Conservation (phyloP, 2,113 vertebrate species). For the Dissostichus mawsoni region DNA sequence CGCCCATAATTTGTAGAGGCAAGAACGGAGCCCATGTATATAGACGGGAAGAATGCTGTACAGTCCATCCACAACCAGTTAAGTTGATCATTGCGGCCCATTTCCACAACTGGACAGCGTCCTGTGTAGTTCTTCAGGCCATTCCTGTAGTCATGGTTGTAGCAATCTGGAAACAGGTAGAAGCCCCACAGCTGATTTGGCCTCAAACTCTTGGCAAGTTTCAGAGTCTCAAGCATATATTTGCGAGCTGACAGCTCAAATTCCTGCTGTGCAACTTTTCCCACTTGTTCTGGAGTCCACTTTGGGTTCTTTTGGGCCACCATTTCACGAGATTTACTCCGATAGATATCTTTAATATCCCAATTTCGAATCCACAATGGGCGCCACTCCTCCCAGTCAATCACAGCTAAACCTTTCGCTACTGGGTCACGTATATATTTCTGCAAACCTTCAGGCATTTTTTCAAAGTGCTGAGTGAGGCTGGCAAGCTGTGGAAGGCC, state of each 20-base stretch:
- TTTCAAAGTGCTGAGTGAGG: slow-evolving; percentile 77
- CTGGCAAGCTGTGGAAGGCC: slow-evolving; percentile 86
- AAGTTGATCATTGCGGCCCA: slow-evolving; percentile 83
- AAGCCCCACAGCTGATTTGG: slow-evolving; percentile 87
- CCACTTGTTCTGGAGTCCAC: slow-evolving; percentile 76
- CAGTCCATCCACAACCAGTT: slow-evolving; percentile 88
- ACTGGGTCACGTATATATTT: slow-evolving; percentile 79
- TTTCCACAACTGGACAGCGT: slow-evolving; percentile 82
- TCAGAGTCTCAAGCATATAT: slow-evolving; percentile 86
- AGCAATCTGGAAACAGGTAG: slow-evolving; percentile 90
- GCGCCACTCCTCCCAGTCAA: slow-evolving; percentile 90
- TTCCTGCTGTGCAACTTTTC: slow-evolving; percentile 82
- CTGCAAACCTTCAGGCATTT: slow-evolving; percentile 77
- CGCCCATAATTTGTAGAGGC: slow-evolving; percentile 75
- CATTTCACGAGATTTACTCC: slow-evolving; percentile 75
- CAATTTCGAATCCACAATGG: slow-evolving; percentile 89
- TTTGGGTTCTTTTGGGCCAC: slow-evolving; percentile 74
- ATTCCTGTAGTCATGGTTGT: slow-evolving; percentile 87
- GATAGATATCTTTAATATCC: slow-evolving; percentile 85
- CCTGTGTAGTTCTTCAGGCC: slow-evolving; percentile 82
- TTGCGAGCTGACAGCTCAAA: slow-evolving; percentile 83
- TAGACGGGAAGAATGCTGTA: slow-evolving; percentile 85
- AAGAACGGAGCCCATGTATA: slow-evolving; percentile 81
- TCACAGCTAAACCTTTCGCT: slow-evolving; percentile 85
- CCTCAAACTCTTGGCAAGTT: slow-evolving; percentile 78